Evolutionary conservation across 2,797 vertebrate species (phyloP), one percentile per base, ranked within the genome.

Genomic region (Jordanella pulchra): DNA sequence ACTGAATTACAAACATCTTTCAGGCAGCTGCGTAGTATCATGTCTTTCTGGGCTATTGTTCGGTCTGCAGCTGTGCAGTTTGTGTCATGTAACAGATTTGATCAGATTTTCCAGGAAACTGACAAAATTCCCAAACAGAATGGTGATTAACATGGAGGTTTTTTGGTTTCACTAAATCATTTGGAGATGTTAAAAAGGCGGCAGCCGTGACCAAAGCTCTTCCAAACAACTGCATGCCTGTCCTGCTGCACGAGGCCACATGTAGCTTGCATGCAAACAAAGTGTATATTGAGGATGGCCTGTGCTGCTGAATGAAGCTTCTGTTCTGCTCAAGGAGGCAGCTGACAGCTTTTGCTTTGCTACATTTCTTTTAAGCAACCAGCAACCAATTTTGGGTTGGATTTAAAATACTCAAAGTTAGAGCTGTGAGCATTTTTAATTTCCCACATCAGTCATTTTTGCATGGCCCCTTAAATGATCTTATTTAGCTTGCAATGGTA

Each of bases 221-320:
- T 72, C 68, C 69, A 71, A 68, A 65, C 58, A 72, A 51, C 67
- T 51, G 45, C 73, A 30, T 42, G 55, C 72, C 73, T 64, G 53
- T 83, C 58, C 77, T 71, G 54, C 66, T 81, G 47, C 23, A 76
- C 25, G 55, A 64, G 44, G 73, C 70, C 81, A 58, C 28, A 58
- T 67, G 73, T 81, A 73, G 69, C 77, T 73, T 67, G 73, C 79
- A 77, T 84, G 68, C 71, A 73, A 78, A 86, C 71, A 75, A 76
- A 78, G 54, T 80, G 63, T 55, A 48, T 35, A 72, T 65, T 78
- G 69, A 84, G 72, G 81, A 84, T 58, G 71, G 18, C 35, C 17
- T n/a, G 67, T 53, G 72, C 63, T 76, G 39, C 18, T 89, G 78
- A 90, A 89, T 78, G 77, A 88, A 65, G 70, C 84, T 61, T 80